Evolutionary conservation across 2,888 invertebrate species (phyloP).

Genomic region (Drosophila suboccidentalis): DNA sequence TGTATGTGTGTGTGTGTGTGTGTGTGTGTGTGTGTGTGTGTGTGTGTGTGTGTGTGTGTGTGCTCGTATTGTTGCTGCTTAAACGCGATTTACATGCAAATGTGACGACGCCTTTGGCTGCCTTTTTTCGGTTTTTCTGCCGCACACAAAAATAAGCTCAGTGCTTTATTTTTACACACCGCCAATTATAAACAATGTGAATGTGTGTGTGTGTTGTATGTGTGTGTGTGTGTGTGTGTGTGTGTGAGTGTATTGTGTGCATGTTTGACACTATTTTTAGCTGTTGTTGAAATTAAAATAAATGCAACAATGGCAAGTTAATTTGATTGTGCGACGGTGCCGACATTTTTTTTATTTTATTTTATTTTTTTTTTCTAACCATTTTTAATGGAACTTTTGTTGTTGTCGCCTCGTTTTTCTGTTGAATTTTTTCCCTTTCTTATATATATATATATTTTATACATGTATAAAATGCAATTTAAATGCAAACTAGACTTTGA

Average conservation of each 20-base stretch:
- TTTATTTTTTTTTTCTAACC: conserved; percentile 29
- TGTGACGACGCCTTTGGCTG: conserved; percentile 60
- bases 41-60: conserved; percentile 26
- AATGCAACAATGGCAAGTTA: conserved; percentile 76
- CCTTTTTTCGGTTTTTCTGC: conserved; percentile 48
- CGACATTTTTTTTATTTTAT: conserved; percentile 23
- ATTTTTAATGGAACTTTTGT: conserved; percentile 52
- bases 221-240: conserved; percentile 28
- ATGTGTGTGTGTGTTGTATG: conserved; percentile 34
- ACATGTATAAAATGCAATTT: conserved; percentile 64
- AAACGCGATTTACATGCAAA: conserved; percentile 77
- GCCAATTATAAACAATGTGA: conserved; percentile 75
- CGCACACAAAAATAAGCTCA: conserved; percentile 69
- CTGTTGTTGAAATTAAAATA: conserved; percentile 75
- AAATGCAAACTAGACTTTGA: conserved; percentile 65
- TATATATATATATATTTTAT: neutral
- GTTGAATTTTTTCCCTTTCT: conserved; percentile 5
- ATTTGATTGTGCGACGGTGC: conserved; percentile 63
- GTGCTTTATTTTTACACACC: conserved; percentile 76
- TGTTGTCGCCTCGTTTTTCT: conserved; percentile 36
- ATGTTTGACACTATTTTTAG: conserved; percentile 73
- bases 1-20: conserved; percentile 24
- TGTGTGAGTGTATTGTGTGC: conserved; percentile 31
- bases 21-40: no score
- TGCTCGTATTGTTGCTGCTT: conserved; percentile 65